Conservation (phyloP, 2,797 vertebrate genomes). For the Buphagus erythrorhynchus region DNA sequence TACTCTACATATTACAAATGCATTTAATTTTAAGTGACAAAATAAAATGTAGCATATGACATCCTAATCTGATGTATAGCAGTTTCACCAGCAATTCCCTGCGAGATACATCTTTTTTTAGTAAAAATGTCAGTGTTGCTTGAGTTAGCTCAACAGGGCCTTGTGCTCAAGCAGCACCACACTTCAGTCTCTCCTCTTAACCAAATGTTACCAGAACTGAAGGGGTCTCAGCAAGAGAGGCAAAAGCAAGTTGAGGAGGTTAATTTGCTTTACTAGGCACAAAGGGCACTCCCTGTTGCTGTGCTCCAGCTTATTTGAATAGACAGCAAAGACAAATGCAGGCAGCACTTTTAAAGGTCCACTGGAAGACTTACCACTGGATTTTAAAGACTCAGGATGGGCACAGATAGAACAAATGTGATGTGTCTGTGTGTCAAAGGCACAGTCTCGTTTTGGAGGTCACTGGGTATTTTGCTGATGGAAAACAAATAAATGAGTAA, state of each 20-base stretch:
- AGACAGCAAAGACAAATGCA: not conserved
- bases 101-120: not conserved
- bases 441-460: slow-evolving; percentile 12
- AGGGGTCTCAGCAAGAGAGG: not conserved
- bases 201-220: not conserved
- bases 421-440: not conserved
- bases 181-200: not conserved
- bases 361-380: not conserved
- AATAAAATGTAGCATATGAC: slow-evolving; percentile 63
- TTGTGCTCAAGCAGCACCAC: not conserved
- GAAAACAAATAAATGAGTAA: slow-evolving; percentile 29
- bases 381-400: not conserved
- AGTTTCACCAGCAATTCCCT: slow-evolving; percentile 5
- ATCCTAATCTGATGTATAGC: slow-evolving; percentile 19
- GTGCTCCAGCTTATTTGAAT: not conserved
- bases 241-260: not conserved
- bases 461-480: not conserved
- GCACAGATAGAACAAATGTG: not conserved
- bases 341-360: not conserved
- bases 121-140: not conserved
- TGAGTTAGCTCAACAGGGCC: not conserved
- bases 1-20: slow-evolving; percentile 55
- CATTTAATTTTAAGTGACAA: slow-evolving; percentile 70
- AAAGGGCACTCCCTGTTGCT: not conserved
- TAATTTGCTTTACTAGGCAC: not conserved